Conservation (phyloP, 2,888 invertebrate genomes). For the Archips xylosteana region DNA sequence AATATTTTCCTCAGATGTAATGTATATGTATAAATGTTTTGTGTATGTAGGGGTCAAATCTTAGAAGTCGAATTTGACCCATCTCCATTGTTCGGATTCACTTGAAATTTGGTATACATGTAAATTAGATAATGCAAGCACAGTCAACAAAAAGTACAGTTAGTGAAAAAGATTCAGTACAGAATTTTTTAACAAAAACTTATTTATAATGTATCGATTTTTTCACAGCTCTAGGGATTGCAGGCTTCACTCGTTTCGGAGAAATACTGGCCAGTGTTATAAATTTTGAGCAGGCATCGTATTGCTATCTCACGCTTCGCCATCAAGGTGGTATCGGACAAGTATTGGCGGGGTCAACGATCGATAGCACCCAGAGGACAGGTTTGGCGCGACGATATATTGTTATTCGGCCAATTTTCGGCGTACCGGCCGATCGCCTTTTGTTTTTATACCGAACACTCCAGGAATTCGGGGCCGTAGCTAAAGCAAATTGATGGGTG, state of each 20-base stretch:
- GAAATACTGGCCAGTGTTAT: background rate
- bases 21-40: no score
- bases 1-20: no score
- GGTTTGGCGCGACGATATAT: conserved; percentile 22
- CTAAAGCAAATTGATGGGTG: background rate
- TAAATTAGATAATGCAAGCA: no score
- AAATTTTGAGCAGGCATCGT: background rate
- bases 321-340: conserved; percentile 15
- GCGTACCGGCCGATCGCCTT: conserved; percentile 15
- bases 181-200: no score
- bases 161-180: no score
- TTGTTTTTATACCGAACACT: conserved; percentile 8
- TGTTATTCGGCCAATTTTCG: conserved; percentile 23
- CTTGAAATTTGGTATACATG: no score
- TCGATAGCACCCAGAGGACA: conserved; percentile 36
- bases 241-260: background rate
- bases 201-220: no score
- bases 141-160: no score
- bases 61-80: no score
- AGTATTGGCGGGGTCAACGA: conserved; percentile 24
- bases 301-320: conserved; percentile 23
- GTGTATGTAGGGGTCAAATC: no score
- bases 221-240: no score
- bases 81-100: no score
- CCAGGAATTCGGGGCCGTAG: background rate